Evolutionary conservation across 1,140 invertebrate genomes (phyloP), one percentile per base, ranked within the genome.

Genomic region (Megalonaias nervosa): DNA sequence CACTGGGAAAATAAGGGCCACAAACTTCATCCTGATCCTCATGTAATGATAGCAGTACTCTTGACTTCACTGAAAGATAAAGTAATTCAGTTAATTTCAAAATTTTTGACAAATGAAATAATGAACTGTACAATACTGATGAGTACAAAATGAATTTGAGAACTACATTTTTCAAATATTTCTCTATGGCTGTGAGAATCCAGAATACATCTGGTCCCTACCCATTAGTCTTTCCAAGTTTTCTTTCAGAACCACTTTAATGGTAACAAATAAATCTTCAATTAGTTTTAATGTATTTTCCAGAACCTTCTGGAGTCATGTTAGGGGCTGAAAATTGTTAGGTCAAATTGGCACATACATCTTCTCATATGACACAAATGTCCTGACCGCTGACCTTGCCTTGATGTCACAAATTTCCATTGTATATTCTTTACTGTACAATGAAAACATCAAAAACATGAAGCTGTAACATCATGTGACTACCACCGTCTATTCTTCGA

Each of bases 41-140:
- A 61, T 77, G 75, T 17, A 89, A 60, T 6, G 88, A 88, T 78
- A 88, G 81, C 75, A 89, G 79, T 71, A 89, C 84, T 67, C 88
- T 74, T 21, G 88, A 89, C 80, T 88, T 89, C 80, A 86, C 88
- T 89, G 82, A 59, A 80, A 81, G 60, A 76, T 74, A 61, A 59
- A 73, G 77, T 79, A 75, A 68, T 74, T 60, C 69, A 66, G 55
- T 15, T 57, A 21, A 67, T 14, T n/a, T 67, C 17, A 57, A 12
- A 56, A 60, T 64, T 31, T n/a, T n/a, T 15, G 23, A 60, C 16
- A 62, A 19, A 57, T 17, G 58, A 62, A 55, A 55, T 17, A 21
- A 17, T n/a, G 17, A 62, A 21, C 26, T 56, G 26, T 71, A 19
- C 31, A 23, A 57, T 57, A 21, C 65, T 23, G 16, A 60, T 4